Base-by-base conservation (phyloP, 1,140 invertebrate species). In the Pentalonia nigronervosa region DNA sequence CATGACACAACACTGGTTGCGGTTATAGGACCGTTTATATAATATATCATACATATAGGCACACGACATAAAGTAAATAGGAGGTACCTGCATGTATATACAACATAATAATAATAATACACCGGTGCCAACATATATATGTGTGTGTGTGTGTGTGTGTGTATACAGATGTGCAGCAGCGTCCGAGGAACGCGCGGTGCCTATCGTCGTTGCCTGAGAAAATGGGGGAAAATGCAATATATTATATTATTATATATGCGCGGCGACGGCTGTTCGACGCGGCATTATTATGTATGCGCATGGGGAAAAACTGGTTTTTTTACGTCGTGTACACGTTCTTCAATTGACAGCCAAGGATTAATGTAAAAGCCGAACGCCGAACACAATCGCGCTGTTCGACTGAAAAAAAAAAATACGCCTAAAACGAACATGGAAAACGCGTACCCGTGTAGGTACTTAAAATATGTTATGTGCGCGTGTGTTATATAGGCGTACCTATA, bases 271-370 rank as follows among this genome's bases (percentile, higher is more conserved):
- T 25, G 56, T 30, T 60, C 25, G 8, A 48, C n/a, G 20, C 17
- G 14, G 9, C 45, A 41, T 36, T 81, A 17, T 81, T 36, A 81
- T 84, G 41, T 84, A 41, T 25, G 81, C 36, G 8, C 25, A 14
- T 11, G 25, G 36, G 36, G 9, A 41, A 84, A 41, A 23, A 84
- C 45, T 41, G 45, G 83, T 41, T 84, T 84, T 84, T 84, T 45
- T 84, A n/a, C 30, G 36, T 23, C 36, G 83, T 41, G 7, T 41
- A 36, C 4, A 41, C 41, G 41, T 41, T 41, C 41, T 84, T 84
- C 23, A 84, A 23, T 45, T 45, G 36, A 84, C 83, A 84, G 23
- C 23, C 83, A 84, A 84, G 83, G 83, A 84, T 84, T 84, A 84
- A 84, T 45, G 83, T 84, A 84, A 45, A 45, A 84, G 60, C 36